These are phyloP conservation scores for Lasiommata megera DNA, from an alignment of 2,888 invertebrate species.

Conservation along the genomic window DNA sequence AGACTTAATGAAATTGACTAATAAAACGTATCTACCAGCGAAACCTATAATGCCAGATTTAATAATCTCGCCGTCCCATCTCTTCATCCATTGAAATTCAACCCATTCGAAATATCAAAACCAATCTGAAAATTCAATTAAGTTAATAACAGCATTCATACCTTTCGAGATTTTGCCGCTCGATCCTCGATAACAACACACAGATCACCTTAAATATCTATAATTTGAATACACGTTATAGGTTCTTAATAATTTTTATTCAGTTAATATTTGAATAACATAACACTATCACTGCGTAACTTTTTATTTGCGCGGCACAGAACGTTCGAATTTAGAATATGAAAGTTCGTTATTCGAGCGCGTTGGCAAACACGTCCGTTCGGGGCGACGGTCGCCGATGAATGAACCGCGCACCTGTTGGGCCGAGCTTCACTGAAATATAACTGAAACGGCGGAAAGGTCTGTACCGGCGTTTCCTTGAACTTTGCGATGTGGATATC, in stretches of 20 bases:
- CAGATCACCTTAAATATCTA: slow-evolving; percentile 14
- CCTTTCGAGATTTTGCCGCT: slow-evolving; percentile 17
- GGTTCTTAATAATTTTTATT: slow-evolving; percentile 9
- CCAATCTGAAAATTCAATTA: slow-evolving; percentile 17
- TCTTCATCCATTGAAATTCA: background rate
- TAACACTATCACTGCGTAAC: slow-evolving; percentile 14
- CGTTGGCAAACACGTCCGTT: slow-evolving; percentile 46
- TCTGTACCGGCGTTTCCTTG: background rate
- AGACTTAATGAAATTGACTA: too few relatives aligned
- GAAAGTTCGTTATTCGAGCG: slow-evolving; percentile 34
- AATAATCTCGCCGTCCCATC: background rate
- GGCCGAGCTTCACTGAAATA: slow-evolving; percentile 30
- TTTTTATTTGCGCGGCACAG: background rate
- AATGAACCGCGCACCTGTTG: slow-evolving; percentile 68
- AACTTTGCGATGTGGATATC: background rate
- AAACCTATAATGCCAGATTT: background rate
- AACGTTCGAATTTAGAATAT: slow-evolving; percentile 16
- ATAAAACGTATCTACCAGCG: too few relatives aligned
- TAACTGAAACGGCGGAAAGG: slow-evolving; percentile 7
- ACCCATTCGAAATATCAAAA: slow-evolving; percentile 6
- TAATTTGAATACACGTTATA: background rate
- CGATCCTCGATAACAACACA: slow-evolving; percentile 13
- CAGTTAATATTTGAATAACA: background rate
- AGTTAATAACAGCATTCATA: slow-evolving; percentile 20
- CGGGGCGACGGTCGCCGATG: slow-evolving; percentile 50